Evolutionary conservation across 1,140 invertebrate species (phyloP), one percentile per base, ranked within the genome.

Genomic region (Carposina sasakii): DNA sequence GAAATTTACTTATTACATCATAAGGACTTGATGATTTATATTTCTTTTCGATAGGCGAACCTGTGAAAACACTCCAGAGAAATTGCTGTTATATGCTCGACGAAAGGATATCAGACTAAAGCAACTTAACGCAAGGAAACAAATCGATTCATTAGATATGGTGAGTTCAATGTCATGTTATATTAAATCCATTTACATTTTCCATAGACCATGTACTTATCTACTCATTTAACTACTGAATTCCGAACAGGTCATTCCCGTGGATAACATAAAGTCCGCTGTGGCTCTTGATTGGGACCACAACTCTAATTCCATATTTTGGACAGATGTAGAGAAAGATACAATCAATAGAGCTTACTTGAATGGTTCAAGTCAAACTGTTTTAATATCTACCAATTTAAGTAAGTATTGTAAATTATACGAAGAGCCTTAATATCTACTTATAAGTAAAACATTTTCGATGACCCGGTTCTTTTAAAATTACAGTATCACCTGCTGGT

Each of bases 241-340:
- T 56, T 44, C 50, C 40, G 44, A 51, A 48, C 55, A 87, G 85
- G 90, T 94, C 0, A 90, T 95, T 45, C 93, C 94, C 0, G 85
- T 95, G 9, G 91, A 94, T 67, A 90, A 91, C 45, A 88, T 96
- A 2, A 92, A 93, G 69, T 93, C 92, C 46, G 94, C 93, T 0
- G 91, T 94, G 1, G 94, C 93, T 1, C 72, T 96, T 6, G 92
- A 94, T 43, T 96, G 93, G 93, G 94, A 96, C 71, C 89, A 90
- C 9, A 87, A 90, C 34, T 89, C 86, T 3, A 92, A 96, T 63
- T 90, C 90, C 13, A 93, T 97, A 65, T 96, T 91, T 67, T 97
- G 95, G 95, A 93, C 94, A 0, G 95, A 97, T 69, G 90, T 95
- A 0, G 93, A 94, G 54, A 89, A 91, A 15, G 90, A 94, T 62